phyloP scores from a whole-genome alignment of 1,140 invertebrate genomes.

The Chlorops oryzae region DNA sequence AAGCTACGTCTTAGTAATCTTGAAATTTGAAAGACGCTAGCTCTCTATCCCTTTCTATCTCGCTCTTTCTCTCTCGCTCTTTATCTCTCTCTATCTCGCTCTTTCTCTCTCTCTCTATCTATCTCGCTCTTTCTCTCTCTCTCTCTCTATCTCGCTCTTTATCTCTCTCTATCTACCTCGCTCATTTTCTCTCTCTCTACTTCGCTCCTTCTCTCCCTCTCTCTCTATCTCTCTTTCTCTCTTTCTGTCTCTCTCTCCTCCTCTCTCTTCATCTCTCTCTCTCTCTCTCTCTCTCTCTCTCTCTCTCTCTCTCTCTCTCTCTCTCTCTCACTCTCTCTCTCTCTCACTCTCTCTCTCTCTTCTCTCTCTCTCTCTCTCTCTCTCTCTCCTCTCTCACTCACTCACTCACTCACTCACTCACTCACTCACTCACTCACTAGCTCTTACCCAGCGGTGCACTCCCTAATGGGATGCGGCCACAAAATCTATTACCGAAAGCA shows the following conservation, averaged over 20 bases:
- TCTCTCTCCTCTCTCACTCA: neutral
- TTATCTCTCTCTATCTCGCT: neutral
- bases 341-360: neutral
- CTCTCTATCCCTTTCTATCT: neutral
- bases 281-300: neutral
- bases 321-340: neutral
- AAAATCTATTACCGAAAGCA: too few species aligned
- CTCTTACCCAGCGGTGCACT: too few species aligned
- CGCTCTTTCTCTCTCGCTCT: neutral
- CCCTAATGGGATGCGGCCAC: too few species aligned
- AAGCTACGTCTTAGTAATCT: neutral
- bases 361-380: neutral
- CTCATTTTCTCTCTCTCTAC: neutral
- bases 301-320: neutral
- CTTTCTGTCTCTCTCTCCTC: neutral
- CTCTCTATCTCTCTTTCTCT: neutral
- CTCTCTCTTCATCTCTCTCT: neutral
- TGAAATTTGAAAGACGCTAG: neutral
- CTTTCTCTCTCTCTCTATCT: neutral
- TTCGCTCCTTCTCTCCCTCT: neutral
- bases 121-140: neutral
- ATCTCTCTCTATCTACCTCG: neutral
- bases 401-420: neutral
- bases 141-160: neutral
- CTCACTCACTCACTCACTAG: neutral